Evolutionary conservation across 2,797 vertebrate genomes (phyloP).

Genomic region (Halcyon badia): DNA sequence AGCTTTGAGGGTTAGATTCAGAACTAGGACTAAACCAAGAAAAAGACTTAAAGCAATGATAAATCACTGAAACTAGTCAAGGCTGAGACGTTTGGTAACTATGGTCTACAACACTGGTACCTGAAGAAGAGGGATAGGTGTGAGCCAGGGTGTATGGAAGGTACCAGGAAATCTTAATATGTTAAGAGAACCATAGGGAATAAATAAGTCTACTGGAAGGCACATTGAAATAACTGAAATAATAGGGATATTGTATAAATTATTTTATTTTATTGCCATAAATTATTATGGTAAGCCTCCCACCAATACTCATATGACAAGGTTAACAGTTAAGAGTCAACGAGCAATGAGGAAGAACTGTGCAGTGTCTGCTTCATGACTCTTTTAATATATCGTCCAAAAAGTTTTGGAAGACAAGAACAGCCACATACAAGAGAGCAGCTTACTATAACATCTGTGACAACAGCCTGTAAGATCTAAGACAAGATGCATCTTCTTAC

Average conservation of each 20-base stretch:
- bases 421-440: not conserved
- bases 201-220: not conserved
- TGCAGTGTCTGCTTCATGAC: fast-evolving
- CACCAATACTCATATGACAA: not conserved
- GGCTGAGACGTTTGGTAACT: not conserved
- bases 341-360: not conserved
- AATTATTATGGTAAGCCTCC: not conserved
- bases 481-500: not conserved
- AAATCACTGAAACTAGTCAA: not conserved
- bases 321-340: not conserved
- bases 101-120: not conserved
- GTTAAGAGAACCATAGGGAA: fast-evolving
- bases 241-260: not conserved
- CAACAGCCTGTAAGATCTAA: not conserved
- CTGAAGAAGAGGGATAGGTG: not conserved
- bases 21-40: not conserved
- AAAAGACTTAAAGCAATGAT: not conserved
- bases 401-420: not conserved
- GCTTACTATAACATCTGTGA: not conserved
- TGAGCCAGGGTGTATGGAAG: not conserved
- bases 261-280: not conserved
- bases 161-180: fast-evolving
- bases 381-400: not conserved
- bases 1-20: not conserved
- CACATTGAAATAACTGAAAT: not conserved